These are phyloP conservation scores for Listronotus bonariensis DNA, from an alignment of 1,140 invertebrate genomes.

Conservation along the genomic window DNA sequence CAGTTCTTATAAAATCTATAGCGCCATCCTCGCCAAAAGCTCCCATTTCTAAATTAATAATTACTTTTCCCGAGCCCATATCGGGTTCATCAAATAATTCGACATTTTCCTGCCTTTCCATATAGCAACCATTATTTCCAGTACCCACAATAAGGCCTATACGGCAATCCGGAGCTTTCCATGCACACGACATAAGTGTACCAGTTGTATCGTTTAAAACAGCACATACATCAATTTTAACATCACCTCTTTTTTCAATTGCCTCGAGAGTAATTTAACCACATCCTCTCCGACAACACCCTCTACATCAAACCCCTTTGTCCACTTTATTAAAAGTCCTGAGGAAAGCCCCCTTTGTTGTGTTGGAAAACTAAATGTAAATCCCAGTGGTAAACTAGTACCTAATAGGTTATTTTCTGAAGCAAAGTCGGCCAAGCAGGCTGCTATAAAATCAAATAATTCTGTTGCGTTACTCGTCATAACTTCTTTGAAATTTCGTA, in stretches of 20 bases:
- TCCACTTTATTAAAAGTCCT: conserved; percentile 91
- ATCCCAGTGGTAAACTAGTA: conserved; percentile 89
- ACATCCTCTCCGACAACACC: conserved; percentile 66
- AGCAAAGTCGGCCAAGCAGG: conserved; percentile 92
- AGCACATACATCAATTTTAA: conserved; percentile 83
- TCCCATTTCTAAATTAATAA: conserved; percentile 97
- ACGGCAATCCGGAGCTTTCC: conserved; percentile 77
- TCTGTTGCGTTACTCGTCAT: conserved; percentile 84
- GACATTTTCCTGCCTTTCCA: conserved; percentile 80
- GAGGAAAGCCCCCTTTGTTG: conserved; percentile 87
- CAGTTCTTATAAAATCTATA: conserved; percentile 85
- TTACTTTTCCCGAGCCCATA: conserved; percentile 72
- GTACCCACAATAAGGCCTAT: conserved; percentile 62
- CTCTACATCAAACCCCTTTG: conserved; percentile 92
- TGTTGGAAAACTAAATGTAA: conserved; percentile 98
- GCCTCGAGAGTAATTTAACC: conserved; percentile 79
- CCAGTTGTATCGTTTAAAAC: conserved; percentile 99
- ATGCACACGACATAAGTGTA: conserved; percentile 98
- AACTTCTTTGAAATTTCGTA: conserved; percentile 90
- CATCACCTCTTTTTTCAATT: conserved; percentile 68
- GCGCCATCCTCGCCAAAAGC: conserved; percentile 91
- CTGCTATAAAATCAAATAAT: conserved; percentile 97
- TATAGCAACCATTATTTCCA: conserved; percentile 96
- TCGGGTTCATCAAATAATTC: conserved; percentile 57
- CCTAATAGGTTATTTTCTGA: conserved; percentile 73